Base-by-base conservation (phyloP, 1,140 invertebrate genomes). In the Streblospio benedicti region DNA sequence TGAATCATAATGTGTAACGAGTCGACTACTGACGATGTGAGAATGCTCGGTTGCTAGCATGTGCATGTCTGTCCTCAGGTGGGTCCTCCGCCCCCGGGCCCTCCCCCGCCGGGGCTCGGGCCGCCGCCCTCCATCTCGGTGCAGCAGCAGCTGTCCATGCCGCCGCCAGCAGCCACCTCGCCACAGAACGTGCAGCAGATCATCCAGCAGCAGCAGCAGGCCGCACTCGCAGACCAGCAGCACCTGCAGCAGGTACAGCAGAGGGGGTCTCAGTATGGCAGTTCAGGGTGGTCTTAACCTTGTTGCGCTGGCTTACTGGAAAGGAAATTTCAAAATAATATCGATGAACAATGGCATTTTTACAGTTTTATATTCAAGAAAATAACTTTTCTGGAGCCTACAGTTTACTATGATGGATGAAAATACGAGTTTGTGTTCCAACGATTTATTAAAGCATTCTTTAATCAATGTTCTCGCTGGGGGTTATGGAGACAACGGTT, bases 111-210 rank as follows among this genome's bases (percentile, higher is more conserved):
- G 3, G 47, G 35, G 12, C 54, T 57, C 18, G 28, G 41, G 25
- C 35, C 44, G 9, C 61, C 25, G 38, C 51, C 30, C 25, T 55
- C 44, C n/a, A n/a, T n/a, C n/a, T n/a, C n/a, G n/a, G n/a, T n/a
- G n/a, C n/a, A n/a, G n/a, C n/a, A n/a, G 32, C 49, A 41, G 41
- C 51, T 30, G 20, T 25, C 32, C 18, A 43, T 51, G 47, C 57
- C 62, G 18, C 20, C 59, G n/a, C 53, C 60, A 33, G 55, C 45
- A 41, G 45, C 58, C 20, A 49, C 60, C 35, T 43, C 59, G 53
- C 57, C 69, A 32, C 49, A 64, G 12, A 55, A 64, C 18, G 28
- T 69, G 51, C 65, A 65, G 49, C 47, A 65, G 23, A 61, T 67
- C 0, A 59, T 64, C 12, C 66, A 65, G 30, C 20, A 63, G 16